Evolutionary conservation across 2,797 vertebrate genomes (phyloP).

Genomic region (Labeo calbasu): DNA sequence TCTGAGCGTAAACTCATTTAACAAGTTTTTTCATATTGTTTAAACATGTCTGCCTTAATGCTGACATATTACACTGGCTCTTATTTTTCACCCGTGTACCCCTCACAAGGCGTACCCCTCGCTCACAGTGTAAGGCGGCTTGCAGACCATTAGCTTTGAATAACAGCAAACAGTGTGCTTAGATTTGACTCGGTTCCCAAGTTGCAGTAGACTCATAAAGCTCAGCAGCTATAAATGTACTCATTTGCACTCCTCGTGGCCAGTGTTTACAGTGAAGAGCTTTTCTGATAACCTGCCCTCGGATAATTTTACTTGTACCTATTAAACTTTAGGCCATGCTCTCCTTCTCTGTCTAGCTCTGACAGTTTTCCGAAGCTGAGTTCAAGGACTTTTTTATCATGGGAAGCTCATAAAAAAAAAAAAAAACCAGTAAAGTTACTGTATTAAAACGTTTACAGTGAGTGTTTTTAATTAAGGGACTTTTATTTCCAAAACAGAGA

Average conservation of each 20-base stretch:
- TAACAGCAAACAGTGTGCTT: conserved; percentile 69
- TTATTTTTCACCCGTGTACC: conserved; percentile 61
- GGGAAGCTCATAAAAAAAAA: conserved; percentile 71
- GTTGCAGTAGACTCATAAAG: conserved; percentile 70
- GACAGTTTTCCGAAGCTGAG: conserved; percentile 57
- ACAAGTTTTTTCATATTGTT: conserved; percentile 65
- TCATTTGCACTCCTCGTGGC: conserved; percentile 70
- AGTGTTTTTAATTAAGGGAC: conserved; percentile 65
- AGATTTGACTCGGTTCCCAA: conserved; percentile 65
- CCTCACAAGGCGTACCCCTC: conserved; percentile 25
- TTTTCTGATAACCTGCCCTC: conserved; percentile 66
- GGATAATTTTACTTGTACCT: conserved; percentile 70
- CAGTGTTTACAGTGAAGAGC: conserved; percentile 72
- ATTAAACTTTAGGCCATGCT: conserved; percentile 64
- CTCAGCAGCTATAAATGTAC: conserved; percentile 73
- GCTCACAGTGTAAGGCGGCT: not conserved
- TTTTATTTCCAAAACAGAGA: conserved; percentile 69
- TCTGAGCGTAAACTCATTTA: conserved; percentile 69
- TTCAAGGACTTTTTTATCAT: conserved; percentile 61
- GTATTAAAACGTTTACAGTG: conserved; percentile 71
- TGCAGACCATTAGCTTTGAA: conserved; percentile 59
- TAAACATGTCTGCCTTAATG: conserved; percentile 64
- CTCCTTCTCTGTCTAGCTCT: conserved; percentile 57
- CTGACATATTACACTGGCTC: conserved; percentile 51
- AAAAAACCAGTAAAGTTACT: conserved; percentile 67